Percentiles rank a stretch among this genome's conserved stretches.
phyloP scores from a whole-genome alignment of 2,113 vertebrate genomes.

The Centropus unirufus region DNA sequence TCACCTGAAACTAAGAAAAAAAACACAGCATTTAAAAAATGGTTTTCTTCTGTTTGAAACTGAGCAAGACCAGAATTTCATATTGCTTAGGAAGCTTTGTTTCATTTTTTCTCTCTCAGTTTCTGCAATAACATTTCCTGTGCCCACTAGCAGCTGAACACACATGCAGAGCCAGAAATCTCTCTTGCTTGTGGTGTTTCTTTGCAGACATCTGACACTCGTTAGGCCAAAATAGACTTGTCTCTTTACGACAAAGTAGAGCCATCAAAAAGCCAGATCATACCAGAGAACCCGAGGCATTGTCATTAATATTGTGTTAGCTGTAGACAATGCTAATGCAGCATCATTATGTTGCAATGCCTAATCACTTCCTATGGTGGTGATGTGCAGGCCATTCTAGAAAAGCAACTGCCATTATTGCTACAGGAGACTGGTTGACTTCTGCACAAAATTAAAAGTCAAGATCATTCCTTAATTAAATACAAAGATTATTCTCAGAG shows the following conservation, averaged over 20 bases:
- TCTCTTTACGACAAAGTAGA: background rate
- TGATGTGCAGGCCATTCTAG: rapidly evolving
- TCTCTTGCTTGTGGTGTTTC: background rate
- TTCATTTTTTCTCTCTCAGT: background rate
- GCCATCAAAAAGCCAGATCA: background rate
- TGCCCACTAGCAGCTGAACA: background rate
- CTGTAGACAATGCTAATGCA: background rate
- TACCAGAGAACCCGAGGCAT: background rate
- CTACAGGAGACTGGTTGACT: background rate
- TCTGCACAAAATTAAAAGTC: background rate
- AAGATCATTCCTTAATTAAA: background rate
- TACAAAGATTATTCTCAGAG: background rate
- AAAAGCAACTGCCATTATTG: background rate
- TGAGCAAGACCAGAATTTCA: background rate
- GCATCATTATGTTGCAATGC: rapidly evolving
- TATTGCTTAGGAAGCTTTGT: background rate
- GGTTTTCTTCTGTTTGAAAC: background rate
- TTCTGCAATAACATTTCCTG: background rate
- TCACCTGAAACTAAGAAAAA: background rate
- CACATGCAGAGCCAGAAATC: background rate
- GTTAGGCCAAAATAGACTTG: background rate
- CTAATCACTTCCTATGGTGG: background rate
- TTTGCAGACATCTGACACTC: background rate
- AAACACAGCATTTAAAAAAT: background rate
- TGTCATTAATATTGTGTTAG: rapidly evolving